Base-by-base conservation (phyloP, 1,140 invertebrate species). In the Drosophila insularis region DNA sequence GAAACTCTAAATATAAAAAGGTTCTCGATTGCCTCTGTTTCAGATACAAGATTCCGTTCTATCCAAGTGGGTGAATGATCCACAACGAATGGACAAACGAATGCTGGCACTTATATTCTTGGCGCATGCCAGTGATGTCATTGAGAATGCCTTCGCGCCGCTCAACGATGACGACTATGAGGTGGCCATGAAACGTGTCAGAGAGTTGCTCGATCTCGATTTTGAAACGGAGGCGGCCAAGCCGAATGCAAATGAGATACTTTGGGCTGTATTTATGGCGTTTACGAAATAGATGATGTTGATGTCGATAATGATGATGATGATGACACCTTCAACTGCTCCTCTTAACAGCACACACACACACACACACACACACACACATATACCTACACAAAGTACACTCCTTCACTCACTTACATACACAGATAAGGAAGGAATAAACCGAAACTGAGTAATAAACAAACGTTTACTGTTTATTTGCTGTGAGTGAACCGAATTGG, bases 71-170 rank as follows among this genome's bases (percentile, higher is more conserved):
- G 97, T 99, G 13, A 99, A 99, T 74, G 98, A 99, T 94, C 96
- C 98, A 1, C 98, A 99, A 81, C 95, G 98, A 64, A 99, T 99
- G 95, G 98, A 99, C 90, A 98, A 97, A 91, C 94, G 99, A 53
- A 96, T 97, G 73, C 92, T 99, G 72, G 96, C 98, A 19, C 93
- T 99, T 56, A 95, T 99, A 82, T 97, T 99, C 92, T 93, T 99
- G 60, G 98, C 98, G 19, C 98, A 99, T 92, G 97, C 98, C 13
- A 98, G 98, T 55, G 99, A 99, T 93, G 99, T 99, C 13, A 93
- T 99, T 4, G 99, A 99, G 93, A 99, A 99, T 93, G 99, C 99
- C n/a, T 99, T 99, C 93, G 98, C 97, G 19, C 98, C 98, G 1
- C 94, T 99, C 2, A 99, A 97, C 43, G 98, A 99, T 92, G 98